These are phyloP conservation scores for Brachionus rotundiformis DNA, from an alignment of 1,140 invertebrate species.

Conservation along the genomic window DNA sequence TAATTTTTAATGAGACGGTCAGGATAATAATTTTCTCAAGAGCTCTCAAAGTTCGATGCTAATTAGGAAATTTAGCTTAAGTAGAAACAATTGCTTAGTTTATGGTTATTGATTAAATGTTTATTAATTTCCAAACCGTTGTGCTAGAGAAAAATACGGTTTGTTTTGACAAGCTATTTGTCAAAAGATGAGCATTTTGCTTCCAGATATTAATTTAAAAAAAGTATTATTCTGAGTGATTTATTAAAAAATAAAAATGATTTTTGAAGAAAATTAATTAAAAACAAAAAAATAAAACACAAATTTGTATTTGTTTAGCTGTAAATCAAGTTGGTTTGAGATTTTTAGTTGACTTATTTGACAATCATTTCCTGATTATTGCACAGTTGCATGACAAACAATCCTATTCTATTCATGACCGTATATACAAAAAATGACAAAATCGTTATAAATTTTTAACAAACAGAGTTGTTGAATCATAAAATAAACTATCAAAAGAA, in stretches of 20 bases:
- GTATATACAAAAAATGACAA: too few relatives aligned
- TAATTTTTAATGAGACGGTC: not conserved
- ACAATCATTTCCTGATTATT: not conserved
- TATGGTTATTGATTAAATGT: slow-evolving; percentile 41
- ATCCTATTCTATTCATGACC: too few relatives aligned
- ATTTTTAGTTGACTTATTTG: not conserved
- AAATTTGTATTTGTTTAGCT: not conserved
- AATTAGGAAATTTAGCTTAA: slow-evolving; percentile 8
- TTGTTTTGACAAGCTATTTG: not conserved
- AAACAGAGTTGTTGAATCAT: too few relatives aligned
- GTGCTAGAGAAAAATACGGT: not conserved
- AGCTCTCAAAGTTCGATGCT: not conserved
- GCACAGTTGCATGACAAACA: not conserved
- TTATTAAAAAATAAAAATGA: too few relatives aligned
- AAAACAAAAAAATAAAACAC: not conserved
- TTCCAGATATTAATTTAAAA: not conserved
- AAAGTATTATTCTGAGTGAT: too few relatives aligned
- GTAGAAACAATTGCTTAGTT: not conserved
- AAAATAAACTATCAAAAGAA: too few relatives aligned
- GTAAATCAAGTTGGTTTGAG: too few relatives aligned
- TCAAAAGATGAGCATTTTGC: not conserved
- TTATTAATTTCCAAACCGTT: too few relatives aligned
- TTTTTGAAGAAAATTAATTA: not conserved
- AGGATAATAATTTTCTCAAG: not conserved
- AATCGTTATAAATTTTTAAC: too few relatives aligned